A percentile compares a stretch with the other conserved stretches of the same genome.
Evolutionary conservation across 2,797 vertebrate genomes (phyloP).

Genomic region (Manis javanica): DNA sequence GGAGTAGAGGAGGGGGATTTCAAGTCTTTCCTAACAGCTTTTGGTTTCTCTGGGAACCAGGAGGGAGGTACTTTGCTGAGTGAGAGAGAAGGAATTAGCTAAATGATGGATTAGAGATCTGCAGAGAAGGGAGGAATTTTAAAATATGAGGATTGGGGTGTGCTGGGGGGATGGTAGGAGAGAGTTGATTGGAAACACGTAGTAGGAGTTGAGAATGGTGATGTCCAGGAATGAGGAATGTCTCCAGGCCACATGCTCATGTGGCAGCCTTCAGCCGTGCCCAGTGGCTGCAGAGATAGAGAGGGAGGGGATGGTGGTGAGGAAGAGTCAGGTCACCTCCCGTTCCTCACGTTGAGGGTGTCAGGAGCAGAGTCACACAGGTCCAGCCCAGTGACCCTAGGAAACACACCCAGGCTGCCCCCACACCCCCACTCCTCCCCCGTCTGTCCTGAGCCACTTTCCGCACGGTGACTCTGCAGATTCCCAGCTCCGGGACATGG

Average conservation of each 20-base stretch:
- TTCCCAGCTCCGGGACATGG: conserved; percentile 70
- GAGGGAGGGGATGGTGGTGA: background rate
- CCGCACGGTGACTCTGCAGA: conserved; percentile 67
- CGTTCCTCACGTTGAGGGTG: accelerated
- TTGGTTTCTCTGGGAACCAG: background rate
- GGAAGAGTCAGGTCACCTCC: background rate
- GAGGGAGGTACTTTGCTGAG: background rate
- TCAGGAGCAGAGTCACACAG: accelerated
- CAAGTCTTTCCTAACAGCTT: background rate
- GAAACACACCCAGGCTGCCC: no score
- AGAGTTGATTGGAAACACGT: background rate
- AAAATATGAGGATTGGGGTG: background rate
- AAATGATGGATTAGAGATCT: background rate
- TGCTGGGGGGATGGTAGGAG: background rate
- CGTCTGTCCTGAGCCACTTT: background rate
- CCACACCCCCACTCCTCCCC: accelerated
- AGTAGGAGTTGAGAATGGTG: background rate
- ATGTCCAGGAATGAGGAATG: background rate
- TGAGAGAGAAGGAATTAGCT: background rate
- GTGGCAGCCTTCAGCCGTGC: background rate
- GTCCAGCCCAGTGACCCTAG: background rate
- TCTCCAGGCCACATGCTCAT: background rate
- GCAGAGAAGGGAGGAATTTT: background rate
- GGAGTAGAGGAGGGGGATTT: background rate
- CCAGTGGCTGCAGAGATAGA: accelerated